These are phyloP conservation scores for Urocolius indicus DNA, from an alignment of 2,113 vertebrate genomes.

Conservation along the genomic window DNA sequence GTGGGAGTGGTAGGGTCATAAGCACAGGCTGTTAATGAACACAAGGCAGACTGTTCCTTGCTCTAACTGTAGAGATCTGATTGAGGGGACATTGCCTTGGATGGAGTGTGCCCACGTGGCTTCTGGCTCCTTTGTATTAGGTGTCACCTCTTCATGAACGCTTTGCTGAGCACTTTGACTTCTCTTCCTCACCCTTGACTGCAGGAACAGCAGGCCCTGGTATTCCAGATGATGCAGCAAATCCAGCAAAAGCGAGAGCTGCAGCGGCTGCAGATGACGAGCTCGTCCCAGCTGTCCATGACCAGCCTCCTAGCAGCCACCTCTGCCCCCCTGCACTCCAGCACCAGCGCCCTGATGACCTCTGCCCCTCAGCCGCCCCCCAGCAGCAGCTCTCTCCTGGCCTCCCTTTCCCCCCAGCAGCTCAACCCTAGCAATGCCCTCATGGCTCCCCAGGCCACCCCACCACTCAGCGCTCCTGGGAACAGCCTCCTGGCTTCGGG, in stretches of 20 bases:
- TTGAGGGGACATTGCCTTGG: neutral
- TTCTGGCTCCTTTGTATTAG: neutral
- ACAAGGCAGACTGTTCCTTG: neutral
- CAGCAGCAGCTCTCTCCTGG: conserved; percentile 67
- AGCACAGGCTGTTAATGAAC: neutral
- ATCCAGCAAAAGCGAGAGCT: conserved; percentile 89
- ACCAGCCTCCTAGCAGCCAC: conserved; percentile 74
- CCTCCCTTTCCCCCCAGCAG: conserved; percentile 80
- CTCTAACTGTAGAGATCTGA: fast-evolving
- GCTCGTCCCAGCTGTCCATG: conserved; percentile 80
- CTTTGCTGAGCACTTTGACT: neutral
- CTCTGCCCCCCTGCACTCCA: conserved; percentile 77
- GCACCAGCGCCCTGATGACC: conserved; percentile 72
- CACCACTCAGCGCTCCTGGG: conserved; percentile 80
- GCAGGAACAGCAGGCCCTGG: conserved; percentile 91
- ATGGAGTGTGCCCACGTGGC: fast-evolving
- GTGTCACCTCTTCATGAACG: neutral
- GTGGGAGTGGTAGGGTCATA: neutral
- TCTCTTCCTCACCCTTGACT: neutral
- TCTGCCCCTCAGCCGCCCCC: conserved; percentile 53
- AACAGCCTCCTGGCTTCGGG: conserved; percentile 78
- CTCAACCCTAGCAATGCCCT: conserved; percentile 76
- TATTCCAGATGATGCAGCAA: conserved; percentile 94
- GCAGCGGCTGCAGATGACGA: conserved; percentile 87
- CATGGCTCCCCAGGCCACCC: conserved; percentile 81